These are phyloP conservation scores for Zaprionus kolodkinae DNA, from an alignment of 1,140 invertebrate species.

Conservation along the genomic window DNA sequence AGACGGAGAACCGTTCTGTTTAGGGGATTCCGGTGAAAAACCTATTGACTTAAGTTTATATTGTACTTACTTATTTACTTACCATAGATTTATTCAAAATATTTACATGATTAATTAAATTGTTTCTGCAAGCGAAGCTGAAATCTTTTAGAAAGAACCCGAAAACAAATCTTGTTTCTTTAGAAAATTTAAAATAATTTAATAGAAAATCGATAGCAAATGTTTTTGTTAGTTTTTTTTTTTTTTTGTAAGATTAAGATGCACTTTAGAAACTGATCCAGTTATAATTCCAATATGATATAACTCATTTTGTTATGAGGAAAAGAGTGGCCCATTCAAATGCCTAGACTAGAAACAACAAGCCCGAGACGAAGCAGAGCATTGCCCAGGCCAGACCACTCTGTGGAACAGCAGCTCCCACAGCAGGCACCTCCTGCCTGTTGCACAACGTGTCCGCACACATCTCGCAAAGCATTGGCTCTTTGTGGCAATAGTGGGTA, in stretches of 20 bases:
- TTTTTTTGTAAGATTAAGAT: too few species aligned
- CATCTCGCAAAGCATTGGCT: slow-evolving; percentile 46
- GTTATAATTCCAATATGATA: neutral
- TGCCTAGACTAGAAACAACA: neutral
- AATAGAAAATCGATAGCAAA: slow-evolving; percentile 9
- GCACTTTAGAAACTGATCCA: neutral
- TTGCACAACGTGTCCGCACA: slow-evolving; percentile 59
- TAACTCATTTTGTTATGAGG: neutral
- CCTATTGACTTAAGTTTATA: too few species aligned
- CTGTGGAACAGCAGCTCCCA: neutral
- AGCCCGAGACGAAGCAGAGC: neutral
- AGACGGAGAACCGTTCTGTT: too few species aligned
- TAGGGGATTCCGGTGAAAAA: too few species aligned
- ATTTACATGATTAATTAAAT: too few species aligned
- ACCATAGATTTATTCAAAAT: too few species aligned
- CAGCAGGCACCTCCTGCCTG: slow-evolving; percentile 10
- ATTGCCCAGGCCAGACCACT: neutral
- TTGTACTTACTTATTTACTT: too few species aligned
- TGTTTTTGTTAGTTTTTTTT: neutral
- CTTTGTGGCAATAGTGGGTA: slow-evolving; percentile 38
- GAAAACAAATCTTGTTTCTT: neutral
- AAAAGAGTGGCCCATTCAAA: neutral
- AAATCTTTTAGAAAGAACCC: too few species aligned
- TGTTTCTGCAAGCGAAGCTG: neutral
- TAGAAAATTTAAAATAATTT: neutral